These are phyloP conservation scores for Cybosia mesomella DNA, from an alignment of 2,888 invertebrate species.

Conservation along the genomic window DNA sequence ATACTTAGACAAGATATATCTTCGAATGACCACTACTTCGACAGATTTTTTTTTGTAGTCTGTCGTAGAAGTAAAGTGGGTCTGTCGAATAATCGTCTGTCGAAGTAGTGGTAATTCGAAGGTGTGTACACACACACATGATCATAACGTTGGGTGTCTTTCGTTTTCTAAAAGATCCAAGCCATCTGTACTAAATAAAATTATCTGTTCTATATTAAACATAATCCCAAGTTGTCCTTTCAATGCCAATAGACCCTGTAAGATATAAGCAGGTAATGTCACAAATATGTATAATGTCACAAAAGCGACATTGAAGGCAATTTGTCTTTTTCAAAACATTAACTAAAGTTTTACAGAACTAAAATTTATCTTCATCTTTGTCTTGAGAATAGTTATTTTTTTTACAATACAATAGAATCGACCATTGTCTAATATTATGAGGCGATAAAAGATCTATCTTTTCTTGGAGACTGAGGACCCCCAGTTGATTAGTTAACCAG, in stretches of 20 bases:
- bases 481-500: not conserved
- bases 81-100: too few species aligned
- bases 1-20: too few species aligned
- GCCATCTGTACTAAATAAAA: not conserved
- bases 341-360: not conserved
- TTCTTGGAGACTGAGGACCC: not conserved
- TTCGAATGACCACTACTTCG: too few species aligned
- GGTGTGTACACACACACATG: too few species aligned
- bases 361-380: not conserved
- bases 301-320: not conserved
- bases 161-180: not conserved
- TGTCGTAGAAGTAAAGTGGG: too few species aligned
- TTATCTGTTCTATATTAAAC: not conserved
- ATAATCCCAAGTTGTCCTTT: not conserved
- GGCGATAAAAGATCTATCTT: not conserved
- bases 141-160: too few species aligned
- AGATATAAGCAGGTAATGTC: not conserved
- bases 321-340: not conserved
- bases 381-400: not conserved
- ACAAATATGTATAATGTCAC: too few species aligned
- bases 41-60: too few species aligned
- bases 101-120: too few species aligned
- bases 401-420: not conserved
- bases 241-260: not conserved
- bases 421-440: constrained; percentile 4